phyloP scores from a whole-genome alignment of 2,113 vertebrate genomes.

The Pipra filicauda region DNA sequence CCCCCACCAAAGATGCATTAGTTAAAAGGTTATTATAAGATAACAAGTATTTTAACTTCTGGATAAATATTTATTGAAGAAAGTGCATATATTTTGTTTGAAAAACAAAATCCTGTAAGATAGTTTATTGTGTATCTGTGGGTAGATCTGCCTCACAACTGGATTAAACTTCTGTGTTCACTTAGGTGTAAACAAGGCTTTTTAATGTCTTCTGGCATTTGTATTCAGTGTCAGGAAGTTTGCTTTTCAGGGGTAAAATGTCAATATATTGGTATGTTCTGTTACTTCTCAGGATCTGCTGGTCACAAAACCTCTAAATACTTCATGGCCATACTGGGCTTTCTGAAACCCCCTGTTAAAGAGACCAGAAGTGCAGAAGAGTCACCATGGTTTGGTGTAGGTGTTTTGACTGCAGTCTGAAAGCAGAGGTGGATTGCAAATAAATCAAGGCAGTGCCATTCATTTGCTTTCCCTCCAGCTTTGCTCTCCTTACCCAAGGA shows the following conservation, averaged over 20 bases:
- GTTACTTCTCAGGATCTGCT: background rate
- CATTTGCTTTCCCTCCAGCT: background rate
- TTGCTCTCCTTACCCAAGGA: background rate
- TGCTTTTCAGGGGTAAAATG: background rate
- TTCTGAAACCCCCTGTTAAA: background rate
- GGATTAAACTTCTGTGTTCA: background rate
- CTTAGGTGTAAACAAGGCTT: background rate
- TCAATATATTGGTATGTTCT: background rate
- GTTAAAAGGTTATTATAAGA: background rate
- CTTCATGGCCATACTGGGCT: background rate
- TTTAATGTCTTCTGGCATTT: background rate
- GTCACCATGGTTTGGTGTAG: background rate
- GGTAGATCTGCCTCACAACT: background rate
- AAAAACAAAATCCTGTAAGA: background rate
- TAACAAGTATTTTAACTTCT: background rate
- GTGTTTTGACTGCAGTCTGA: background rate
- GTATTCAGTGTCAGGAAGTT: background rate
- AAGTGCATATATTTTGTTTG: background rate
- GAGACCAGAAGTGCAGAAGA: background rate
- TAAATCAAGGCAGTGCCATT: background rate
- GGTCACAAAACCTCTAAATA: background rate
- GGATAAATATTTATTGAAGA: background rate
- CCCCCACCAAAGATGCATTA: background rate
- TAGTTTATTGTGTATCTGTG: background rate
- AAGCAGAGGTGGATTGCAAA: background rate